These are phyloP conservation scores for Eupithecia centaureata DNA, from an alignment of 2,888 invertebrate species.

Conservation along the genomic window DNA sequence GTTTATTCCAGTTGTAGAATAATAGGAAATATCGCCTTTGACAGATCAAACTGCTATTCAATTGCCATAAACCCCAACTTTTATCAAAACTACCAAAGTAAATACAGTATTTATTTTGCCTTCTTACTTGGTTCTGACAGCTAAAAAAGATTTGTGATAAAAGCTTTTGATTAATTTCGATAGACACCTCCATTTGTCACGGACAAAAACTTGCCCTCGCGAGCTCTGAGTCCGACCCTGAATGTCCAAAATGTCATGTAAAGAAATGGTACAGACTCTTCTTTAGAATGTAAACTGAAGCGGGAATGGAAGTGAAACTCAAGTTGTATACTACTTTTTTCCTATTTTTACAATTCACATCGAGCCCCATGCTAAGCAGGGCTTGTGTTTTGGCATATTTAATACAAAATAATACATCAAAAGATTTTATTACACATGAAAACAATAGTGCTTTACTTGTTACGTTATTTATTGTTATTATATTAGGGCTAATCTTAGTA, in stretches of 20 bases:
- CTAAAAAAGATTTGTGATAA: constrained; percentile 11
- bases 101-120: neutral
- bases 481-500: no score
- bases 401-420: no score
- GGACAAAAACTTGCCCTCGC: constrained; percentile 33
- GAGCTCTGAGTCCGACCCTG: constrained; percentile 21
- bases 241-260: constrained; percentile 11
- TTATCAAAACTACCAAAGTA: neutral
- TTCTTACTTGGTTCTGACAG: constrained; percentile 22
- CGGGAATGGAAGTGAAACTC: neutral
- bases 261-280: neutral
- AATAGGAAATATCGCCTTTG: no score
- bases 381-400: no score
- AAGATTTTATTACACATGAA: no score
- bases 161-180: constrained; percentile 36
- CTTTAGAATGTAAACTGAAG: neutral
- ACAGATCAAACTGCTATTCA: neutral
- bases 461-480: no score
- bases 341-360: no score
- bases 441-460: no score
- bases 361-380: no score
- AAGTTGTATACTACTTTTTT: neutral
- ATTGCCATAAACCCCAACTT: neutral
- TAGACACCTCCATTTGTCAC: constrained; percentile 36
- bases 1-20: no score